Evolutionary conservation across 2,797 vertebrate genomes (phyloP).

Genomic region (Euthynnus affinis): DNA sequence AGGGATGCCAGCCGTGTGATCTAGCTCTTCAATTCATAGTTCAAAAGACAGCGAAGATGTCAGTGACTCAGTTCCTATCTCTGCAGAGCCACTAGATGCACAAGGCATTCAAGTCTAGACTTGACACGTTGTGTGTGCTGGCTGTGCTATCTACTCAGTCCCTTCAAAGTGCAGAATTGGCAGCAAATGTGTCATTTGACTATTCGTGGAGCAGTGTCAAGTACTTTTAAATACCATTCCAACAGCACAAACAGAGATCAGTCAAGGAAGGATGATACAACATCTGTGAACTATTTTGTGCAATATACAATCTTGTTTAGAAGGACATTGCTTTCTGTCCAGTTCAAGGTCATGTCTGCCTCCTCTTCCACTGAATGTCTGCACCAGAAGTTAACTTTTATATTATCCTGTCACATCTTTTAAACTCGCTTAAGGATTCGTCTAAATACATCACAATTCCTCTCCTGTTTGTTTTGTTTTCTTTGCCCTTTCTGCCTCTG

Average conservation of each 20-base stretch:
- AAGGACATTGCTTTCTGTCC: background rate
- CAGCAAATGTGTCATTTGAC: slow-evolving; percentile 45
- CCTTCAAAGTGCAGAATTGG: slow-evolving; percentile 55
- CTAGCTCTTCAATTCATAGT: slow-evolving; percentile 49
- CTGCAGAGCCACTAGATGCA: slow-evolving; percentile 50
- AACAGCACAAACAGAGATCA: slow-evolving; percentile 20
- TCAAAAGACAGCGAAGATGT: slow-evolving; percentile 62
- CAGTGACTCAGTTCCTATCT: slow-evolving; percentile 52
- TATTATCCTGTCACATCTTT: background rate
- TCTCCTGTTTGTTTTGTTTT: too few species aligned
- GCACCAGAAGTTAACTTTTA: background rate
- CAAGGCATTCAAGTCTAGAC: slow-evolving; percentile 41
- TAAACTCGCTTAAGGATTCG: background rate
- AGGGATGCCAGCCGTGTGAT: slow-evolving; percentile 61
- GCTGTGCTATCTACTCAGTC: slow-evolving; percentile 12
- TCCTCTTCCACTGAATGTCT: background rate
- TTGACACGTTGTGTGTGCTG: slow-evolving; percentile 34
- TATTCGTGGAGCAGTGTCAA: slow-evolving; percentile 46
- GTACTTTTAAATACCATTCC: slow-evolving; percentile 42
- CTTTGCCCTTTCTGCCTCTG: background rate
- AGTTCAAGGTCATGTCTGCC: background rate
- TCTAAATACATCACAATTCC: background rate
- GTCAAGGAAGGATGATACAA: background rate
- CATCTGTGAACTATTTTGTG: slow-evolving; percentile 4
- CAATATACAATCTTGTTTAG: background rate